Base-by-base conservation (phyloP, 2,888 invertebrate species). In the Drosophila bunnanda region DNA sequence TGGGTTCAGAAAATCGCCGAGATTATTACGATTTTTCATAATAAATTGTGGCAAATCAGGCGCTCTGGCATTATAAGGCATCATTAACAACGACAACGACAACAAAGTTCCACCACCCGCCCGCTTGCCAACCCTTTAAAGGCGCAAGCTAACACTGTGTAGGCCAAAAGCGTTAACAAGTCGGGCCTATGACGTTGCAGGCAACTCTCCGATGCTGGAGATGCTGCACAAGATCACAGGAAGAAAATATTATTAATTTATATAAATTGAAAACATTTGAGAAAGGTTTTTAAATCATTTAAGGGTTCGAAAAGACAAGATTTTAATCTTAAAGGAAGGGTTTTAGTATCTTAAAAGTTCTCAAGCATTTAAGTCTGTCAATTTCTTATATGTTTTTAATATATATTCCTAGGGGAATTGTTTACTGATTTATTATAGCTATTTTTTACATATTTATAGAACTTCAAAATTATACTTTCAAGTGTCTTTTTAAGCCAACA, bases 11-110 rank as follows among this genome's bases (percentile, higher is more conserved):
- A 74, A 88, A 86, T 89, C 89, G 85, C 82, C 44, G 72, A 87
- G 88, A 87, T 87, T 87, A 87, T 88, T 85, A 89, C 85, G 88
- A 87, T 87, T 86, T 74, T 86, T 86, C 89, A 90, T 90, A 91
- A 91, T 91, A 91, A 91, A 91, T 91, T 90, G 90, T 90, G 85
- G 91, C 91, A 91, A 91, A 91, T 91, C 90, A 91, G 91, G 87
- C 90, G 90, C 87, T 83, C 82, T 90, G 91, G 90, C 88, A 89
- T 87, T 83, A 88, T 77, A 85, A 90, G 87, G 80, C 89, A 90
- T 88, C 89, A 89, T 88, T 90, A 90, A 84, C 79, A 81, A 80
- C 75, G 78, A 80, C 77, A 85, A 83, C 75, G 62, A 69, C 75
- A 75, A 53, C 59, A 71, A 78, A 72, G 64, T 70, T 41, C 20